A percentile compares a stretch with the other conserved stretches of the same genome.
These are phyloP conservation scores for Sigmodon hispidus DNA, from an alignment of 2,113 vertebrate genomes.

Conservation along the genomic window DNA sequence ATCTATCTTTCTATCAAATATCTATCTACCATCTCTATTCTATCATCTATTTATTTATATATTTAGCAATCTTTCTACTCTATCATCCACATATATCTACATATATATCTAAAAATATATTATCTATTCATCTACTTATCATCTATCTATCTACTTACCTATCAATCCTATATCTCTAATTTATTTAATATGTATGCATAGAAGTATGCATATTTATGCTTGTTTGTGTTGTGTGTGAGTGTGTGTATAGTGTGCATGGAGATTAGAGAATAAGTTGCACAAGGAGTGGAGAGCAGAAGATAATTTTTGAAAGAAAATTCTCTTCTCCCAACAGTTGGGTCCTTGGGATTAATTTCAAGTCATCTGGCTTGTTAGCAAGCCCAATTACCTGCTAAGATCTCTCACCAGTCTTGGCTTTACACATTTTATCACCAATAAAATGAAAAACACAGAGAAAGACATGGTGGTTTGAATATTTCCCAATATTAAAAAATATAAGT, in stretches of 20 bases:
- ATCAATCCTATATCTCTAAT: too few species aligned
- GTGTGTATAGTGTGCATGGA: not conserved
- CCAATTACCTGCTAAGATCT: not conserved
- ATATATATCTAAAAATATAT: too few species aligned
- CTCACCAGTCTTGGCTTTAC: not conserved
- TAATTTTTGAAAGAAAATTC: not conserved
- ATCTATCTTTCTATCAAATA: too few species aligned
- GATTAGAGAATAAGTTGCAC: not conserved
- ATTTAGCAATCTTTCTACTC: too few species aligned
- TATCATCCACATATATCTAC: too few species aligned
- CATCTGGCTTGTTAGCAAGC: not conserved
- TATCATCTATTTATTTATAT: too few species aligned
- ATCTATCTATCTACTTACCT: not conserved
- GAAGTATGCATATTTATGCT: not conserved
- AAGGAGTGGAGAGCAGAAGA: not conserved
- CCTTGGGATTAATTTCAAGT: not conserved
- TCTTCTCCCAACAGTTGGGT: not conserved
- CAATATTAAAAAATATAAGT: not conserved
- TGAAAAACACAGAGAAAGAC: not conserved
- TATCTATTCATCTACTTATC: not conserved
- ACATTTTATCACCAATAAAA: not conserved
- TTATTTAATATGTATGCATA: not conserved
- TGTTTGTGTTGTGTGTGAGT: not conserved
- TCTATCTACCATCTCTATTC: too few species aligned
- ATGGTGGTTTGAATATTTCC: not conserved